Evolutionary conservation across 2,888 invertebrate species (phyloP).

Genomic region (Meiosimyza decipiens): DNA sequence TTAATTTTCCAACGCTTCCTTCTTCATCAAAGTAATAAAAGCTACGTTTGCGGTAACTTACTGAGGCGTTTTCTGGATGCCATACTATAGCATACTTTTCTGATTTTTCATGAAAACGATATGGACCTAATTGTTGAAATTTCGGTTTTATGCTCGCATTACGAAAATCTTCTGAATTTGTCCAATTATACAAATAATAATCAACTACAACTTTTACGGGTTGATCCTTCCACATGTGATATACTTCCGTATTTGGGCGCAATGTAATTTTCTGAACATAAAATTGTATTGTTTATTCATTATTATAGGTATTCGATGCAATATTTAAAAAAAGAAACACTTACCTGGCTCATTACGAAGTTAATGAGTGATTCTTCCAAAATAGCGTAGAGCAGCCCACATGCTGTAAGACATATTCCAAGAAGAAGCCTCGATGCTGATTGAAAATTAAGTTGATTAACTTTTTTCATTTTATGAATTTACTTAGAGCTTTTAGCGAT

Average conservation of each 20-base stretch:
- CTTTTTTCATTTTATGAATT: too few species aligned
- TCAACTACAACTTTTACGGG: conserved; percentile 72
- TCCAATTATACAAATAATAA: conserved; percentile 81
- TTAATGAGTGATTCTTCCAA: too few species aligned
- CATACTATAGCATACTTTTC: conserved; percentile 77
- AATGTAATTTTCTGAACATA: conserved; percentile 56
- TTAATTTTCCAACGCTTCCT: conserved; percentile 75
- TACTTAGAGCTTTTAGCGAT: too few species aligned
- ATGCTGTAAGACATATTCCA: too few species aligned
- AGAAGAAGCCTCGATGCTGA: too few species aligned
- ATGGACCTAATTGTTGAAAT: conserved; percentile 71
- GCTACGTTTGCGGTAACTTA: conserved; percentile 76
- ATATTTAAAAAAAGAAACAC: too few species aligned
- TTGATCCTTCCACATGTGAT: conserved; percentile 73
- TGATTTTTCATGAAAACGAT: conserved; percentile 73
- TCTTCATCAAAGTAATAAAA: conserved; percentile 77
- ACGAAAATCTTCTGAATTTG: conserved; percentile 74
- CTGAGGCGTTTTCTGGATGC: conserved; percentile 76
- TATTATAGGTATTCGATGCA: too few species aligned
- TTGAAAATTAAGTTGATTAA: too few species aligned
- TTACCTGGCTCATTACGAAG: too few species aligned
- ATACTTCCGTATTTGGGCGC: conserved; percentile 68
- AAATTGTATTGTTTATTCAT: neutral
- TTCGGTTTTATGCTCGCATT: conserved; percentile 68
- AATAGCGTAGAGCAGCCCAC: too few species aligned